Base-by-base conservation (phyloP, 1,140 invertebrate genomes). In the Diachasmimorpha longicaudata region DNA sequence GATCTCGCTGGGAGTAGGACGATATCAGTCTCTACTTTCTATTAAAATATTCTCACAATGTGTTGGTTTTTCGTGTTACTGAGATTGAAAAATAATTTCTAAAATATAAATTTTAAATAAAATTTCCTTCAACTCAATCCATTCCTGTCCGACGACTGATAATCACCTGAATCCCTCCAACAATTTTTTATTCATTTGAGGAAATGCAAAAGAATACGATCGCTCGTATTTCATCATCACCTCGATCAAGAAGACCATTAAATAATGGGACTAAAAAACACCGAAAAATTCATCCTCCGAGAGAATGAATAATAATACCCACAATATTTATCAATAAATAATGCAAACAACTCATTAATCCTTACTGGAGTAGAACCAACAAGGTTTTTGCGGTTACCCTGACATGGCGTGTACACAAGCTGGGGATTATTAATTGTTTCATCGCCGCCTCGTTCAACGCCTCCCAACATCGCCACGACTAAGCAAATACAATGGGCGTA, bases 401-500 rank as follows among this genome's bases (percentile, higher is more conserved):
- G 58, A 55, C 69, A 74, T 70, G 75, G 48, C 23, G 37, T 23
- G 23, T 71, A 71, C 55, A 73, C 46, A 37, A 78, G 74, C 71
- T 74, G 70, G 31, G 37, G 77, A 85, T 88, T 88, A 88, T 88
- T 88, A 87, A 88, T 87, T 88, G 87, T 87, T 87, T 86, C 85
- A 87, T 87, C 87, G 86, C 82, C 78, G 82, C 84, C 82, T 86
- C 84, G 78, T 76, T 85, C 84, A 82, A 84, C 82, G 80, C 84
- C 85, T 84, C 82, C 84, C 82, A 37, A 68, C 80, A 77, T 80
- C 82, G 83, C 9, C 83, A 85, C 85, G 85, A 87, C 87, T 88
- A 87, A 88, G 85, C 86, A 88, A 88, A 88, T 87, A 88, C 86
- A 76, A 82, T 85, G 85, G 87, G 87, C 86, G 87, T 88, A 84